Evolutionary conservation across 2,797 vertebrate genomes (phyloP), one percentile per base, ranked within the genome.

Genomic region (Pangasius sanitwongsei): DNA sequence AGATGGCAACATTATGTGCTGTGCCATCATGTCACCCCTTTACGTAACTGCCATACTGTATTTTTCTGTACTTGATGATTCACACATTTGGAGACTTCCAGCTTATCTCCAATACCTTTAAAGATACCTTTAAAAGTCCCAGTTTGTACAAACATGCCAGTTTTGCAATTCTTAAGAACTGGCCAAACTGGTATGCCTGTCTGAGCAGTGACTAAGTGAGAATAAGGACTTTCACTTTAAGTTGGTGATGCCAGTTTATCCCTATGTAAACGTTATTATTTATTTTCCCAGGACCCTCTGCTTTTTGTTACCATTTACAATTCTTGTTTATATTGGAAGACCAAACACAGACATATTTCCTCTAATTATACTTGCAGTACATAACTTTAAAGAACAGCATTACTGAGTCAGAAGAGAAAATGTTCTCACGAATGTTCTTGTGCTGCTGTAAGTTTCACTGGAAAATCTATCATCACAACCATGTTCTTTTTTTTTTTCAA

Each of bases 201-300:
- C 20, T 74, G 23, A 75, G 23, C 9, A 75, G 13, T 75, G 72
- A 50, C 23, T 48, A 11, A 13, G 72, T 75, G 18, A 55, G 5
- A 80, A 77, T 44, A 77, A 48, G 9, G 25, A 7, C 25, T 53
- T 50, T 78, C 48, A n/a, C 1, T 0, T 48, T n/a, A 53, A 31
- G 6, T 16, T 53, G 48, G 41, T 44, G 72, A 48, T 74, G 70
- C 8, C 20, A 44, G 37, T 74, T 23, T 23, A n/a, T 53, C 6
- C 2, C 5, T 78, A 31, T 31, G 3, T 74, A 55, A 55, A 55
- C 2, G 7, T n/a, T 25, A 48, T 16, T 55, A 80, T 20, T n/a
- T 77, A 53, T 77, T 57, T 80, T 57, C 78, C 1, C 78, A 59
- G 41, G 78, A 82, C 78, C 55, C n/a, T 57, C 16, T 81, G n/a